Percentiles rank a stretch among this genome's conserved stretches.
These are phyloP conservation scores for Drosophila borborema DNA, from an alignment of 2,888 invertebrate genomes.

Conservation along the genomic window DNA sequence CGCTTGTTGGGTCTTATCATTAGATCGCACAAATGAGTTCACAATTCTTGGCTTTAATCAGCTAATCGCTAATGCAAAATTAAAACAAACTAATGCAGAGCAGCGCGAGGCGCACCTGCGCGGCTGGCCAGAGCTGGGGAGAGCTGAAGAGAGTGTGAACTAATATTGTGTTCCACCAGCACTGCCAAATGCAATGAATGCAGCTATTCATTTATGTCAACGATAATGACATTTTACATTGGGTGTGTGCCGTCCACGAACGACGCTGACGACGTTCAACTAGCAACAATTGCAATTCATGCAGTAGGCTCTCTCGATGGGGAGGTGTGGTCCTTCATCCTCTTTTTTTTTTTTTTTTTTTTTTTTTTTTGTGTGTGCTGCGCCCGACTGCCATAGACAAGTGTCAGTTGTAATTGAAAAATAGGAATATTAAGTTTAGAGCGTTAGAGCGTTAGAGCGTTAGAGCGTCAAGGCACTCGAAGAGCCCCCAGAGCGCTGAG, in stretches of 20 bases:
- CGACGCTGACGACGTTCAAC: conserved; percentile 35
- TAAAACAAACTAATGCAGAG: conserved; percentile 60
- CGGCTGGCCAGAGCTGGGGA: not conserved
- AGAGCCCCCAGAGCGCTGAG: conserved; percentile 2
- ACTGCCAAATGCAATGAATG: conserved; percentile 83
- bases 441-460: conserved; percentile 58
- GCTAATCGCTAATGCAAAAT: conserved; percentile 69
- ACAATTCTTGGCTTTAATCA: conserved; percentile 71
- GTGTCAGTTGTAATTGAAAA: conserved; percentile 82
- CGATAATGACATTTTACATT: conserved; percentile 83
- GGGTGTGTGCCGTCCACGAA: conserved; percentile 68
- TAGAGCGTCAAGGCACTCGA: conserved; percentile 26
- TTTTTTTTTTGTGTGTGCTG: conserved; percentile 23
- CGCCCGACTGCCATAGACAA: conserved; percentile 75
- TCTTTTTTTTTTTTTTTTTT: not conserved
- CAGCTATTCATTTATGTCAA: conserved; percentile 84
- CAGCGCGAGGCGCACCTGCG: conserved; percentile 18
- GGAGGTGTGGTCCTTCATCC: not conserved
- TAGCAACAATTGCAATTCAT: conserved; percentile 63
- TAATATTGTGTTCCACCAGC: conserved; percentile 52
- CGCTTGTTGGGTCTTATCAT: conserved; percentile 20
- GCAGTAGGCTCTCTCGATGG: conserved; percentile 63
- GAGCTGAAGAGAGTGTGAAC: conserved; percentile 15
- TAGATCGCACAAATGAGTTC: conserved; percentile 22
- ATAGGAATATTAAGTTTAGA: conserved; percentile 80